Percentiles rank a stretch among this genome's conserved stretches.
These are phyloP conservation scores for Chymomyza fuscimana DNA, from an alignment of 2,888 invertebrate genomes.

Conservation along the genomic window DNA sequence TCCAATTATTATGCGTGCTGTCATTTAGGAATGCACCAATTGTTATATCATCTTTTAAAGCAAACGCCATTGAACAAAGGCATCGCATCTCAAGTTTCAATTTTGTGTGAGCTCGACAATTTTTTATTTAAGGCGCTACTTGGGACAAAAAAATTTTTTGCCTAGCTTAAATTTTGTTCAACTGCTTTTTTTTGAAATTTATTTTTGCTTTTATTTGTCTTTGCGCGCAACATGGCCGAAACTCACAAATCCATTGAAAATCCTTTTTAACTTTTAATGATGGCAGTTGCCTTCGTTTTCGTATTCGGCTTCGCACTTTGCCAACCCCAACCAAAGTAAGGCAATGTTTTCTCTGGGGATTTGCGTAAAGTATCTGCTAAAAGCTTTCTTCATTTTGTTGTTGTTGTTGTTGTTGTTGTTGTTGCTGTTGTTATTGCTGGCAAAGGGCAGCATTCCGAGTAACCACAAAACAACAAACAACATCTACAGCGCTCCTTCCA, in stretches of 20 bases:
- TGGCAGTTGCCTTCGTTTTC: constrained; percentile 28
- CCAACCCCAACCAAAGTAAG: constrained; percentile 48
- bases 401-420: constrained; percentile 17
- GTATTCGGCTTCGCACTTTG: constrained; percentile 23
- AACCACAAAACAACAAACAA: constrained; percentile 8
- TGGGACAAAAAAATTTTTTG: neutral
- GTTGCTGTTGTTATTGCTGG: constrained; percentile 21
- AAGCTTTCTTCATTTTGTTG: constrained; percentile 65
- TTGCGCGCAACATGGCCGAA: constrained; percentile 31
- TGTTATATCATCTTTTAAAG: too few species aligned
- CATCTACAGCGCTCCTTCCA: neutral
- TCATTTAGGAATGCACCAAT: too few species aligned
- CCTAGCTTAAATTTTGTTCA: too few species aligned
- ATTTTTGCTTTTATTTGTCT: neutral
- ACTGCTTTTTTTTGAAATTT: neutral
- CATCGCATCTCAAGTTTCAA: too few species aligned
- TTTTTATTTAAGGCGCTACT: neutral
- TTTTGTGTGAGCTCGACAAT: too few species aligned
- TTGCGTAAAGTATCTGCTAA: constrained; percentile 73
- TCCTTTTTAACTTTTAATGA: constrained; percentile 74
- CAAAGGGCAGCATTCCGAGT: constrained; percentile 20
- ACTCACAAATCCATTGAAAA: constrained; percentile 70
- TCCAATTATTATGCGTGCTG: too few species aligned
- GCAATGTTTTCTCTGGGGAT: constrained; percentile 73
- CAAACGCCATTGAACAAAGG: too few species aligned